Percentiles rank a stretch among this genome's conserved stretches.
Conservation (phyloP, 2,888 invertebrate genomes). For the Phymatocera aterrima region DNA sequence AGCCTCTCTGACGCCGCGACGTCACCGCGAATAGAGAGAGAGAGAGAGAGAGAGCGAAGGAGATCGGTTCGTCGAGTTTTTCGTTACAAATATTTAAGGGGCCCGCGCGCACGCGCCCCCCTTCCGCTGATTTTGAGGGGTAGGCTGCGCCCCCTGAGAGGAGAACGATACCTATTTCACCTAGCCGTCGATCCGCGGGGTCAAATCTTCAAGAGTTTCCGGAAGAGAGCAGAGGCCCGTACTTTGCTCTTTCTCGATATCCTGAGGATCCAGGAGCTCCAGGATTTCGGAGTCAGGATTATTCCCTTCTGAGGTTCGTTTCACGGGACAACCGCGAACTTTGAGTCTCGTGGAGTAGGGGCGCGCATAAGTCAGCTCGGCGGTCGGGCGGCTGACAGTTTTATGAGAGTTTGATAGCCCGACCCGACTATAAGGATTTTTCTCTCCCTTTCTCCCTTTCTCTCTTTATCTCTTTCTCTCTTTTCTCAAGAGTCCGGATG, state of each 20-base stretch:
- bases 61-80: background rate
- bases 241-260: background rate
- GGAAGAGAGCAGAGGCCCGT: background rate
- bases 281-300: background rate
- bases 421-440: slow-evolving; percentile 55
- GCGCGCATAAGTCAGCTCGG: slow-evolving; percentile 71
- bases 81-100: slow-evolving; percentile 49
- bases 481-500: slow-evolving; percentile 53
- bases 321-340: slow-evolving; percentile 30
- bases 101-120: slow-evolving; percentile 66
- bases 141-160: background rate
- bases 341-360: slow-evolving; percentile 35
- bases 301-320: slow-evolving; percentile 9
- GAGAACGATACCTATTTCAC: background rate
- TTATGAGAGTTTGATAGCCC: slow-evolving; percentile 75
- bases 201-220: too few species aligned
- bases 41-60: too few species aligned
- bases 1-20: slow-evolving; percentile 14
- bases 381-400: slow-evolving; percentile 73
- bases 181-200: slow-evolving; percentile 8
- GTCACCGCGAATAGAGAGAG: too few species aligned
- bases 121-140: slow-evolving; percentile 52
- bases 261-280: background rate
- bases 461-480: slow-evolving; percentile 39
- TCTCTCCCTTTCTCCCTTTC: slow-evolving; percentile 10